Base-by-base conservation (phyloP, 1,140 invertebrate species). In the Apis cerana region DNA sequence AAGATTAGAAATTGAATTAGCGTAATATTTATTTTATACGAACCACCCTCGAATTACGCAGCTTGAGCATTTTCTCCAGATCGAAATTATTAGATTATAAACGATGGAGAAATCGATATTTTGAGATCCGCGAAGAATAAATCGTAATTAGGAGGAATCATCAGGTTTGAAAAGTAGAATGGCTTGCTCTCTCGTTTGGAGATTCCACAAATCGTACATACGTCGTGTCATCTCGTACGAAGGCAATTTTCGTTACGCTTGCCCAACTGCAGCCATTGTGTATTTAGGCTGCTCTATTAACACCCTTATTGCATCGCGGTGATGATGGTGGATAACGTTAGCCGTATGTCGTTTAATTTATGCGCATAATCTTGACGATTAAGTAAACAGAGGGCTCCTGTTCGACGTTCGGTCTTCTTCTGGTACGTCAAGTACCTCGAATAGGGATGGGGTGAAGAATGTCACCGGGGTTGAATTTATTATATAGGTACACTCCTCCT, bases 231-330 rank as follows among this genome's bases (percentile, higher is more conserved):
- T 1, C 15, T 17, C 21, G 8, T 48, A 48, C 21, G 52, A 52
- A 68, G 79, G 62, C 50, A 78, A 82, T 78, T 70, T 82, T 82
- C 81, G 67, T 56, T 12, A 19, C 67, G 15, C 58, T 62, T 62
- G 75, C 52, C 15, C 68, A 23, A 27, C 19, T 56, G 23, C 59
- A 17, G 7, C 61, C 56, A 62, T 19, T 69, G 52, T 77, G 67
- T 70, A 69, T 67, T 82, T 77, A 82, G 81, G 75, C 27, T 71
- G 65, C 74, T 78, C 75, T 82, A 70, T 82, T 82, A 64, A 71
- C 74, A 56, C 72, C 62, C 54, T 82, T 67, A 65, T 75, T 54
- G 72, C 61, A 69, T 68, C 54, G 80, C 27, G 17, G 80, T 56
- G 80, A 82, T 56, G 59, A 23, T 48, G 27, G 12, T 27, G 56